Percentiles rank a stretch among this genome's conserved stretches.
phyloP scores from a whole-genome alignment of 2,113 vertebrate species.

The Halcyon senegalensis region DNA sequence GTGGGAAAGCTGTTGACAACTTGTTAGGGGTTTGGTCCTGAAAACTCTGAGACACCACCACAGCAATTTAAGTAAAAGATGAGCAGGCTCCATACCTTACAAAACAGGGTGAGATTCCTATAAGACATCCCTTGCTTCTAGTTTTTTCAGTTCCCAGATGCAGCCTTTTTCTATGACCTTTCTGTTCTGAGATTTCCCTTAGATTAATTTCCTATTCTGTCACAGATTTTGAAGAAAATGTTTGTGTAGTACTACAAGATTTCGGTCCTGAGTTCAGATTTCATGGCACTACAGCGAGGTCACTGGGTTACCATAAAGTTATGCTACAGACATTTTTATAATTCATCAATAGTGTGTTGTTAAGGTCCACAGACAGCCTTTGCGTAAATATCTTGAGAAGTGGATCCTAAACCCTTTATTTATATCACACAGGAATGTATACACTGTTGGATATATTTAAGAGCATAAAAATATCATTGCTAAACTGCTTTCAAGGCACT shows the following conservation, averaged over 20 bases:
- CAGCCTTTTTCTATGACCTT: not conserved
- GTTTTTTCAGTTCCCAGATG: not conserved
- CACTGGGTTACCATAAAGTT: not conserved
- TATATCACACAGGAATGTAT: not conserved
- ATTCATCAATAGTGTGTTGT: not conserved
- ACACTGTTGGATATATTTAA: not conserved
- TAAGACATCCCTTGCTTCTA: not conserved
- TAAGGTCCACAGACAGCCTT: not conserved
- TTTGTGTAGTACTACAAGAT: not conserved
- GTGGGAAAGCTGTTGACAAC: not conserved
- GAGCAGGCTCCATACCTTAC: not conserved
- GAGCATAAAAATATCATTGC: not conserved
- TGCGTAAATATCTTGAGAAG: not conserved
- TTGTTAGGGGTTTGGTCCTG: not conserved
- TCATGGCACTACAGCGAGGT: not conserved
- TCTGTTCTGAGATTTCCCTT: not conserved
- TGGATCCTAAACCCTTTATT: not conserved
- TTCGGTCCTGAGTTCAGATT: not conserved
- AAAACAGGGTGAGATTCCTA: not conserved
- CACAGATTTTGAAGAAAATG: not conserved
- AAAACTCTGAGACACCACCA: not conserved
- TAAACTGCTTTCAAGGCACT: not conserved
- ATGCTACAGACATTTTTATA: not conserved
- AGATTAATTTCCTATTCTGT: not conserved
- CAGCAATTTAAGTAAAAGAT: not conserved